Evolutionary conservation across 2,113 vertebrate genomes (phyloP), one percentile per base, ranked within the genome.

Genomic region (Illadopsis cleaveri): DNA sequence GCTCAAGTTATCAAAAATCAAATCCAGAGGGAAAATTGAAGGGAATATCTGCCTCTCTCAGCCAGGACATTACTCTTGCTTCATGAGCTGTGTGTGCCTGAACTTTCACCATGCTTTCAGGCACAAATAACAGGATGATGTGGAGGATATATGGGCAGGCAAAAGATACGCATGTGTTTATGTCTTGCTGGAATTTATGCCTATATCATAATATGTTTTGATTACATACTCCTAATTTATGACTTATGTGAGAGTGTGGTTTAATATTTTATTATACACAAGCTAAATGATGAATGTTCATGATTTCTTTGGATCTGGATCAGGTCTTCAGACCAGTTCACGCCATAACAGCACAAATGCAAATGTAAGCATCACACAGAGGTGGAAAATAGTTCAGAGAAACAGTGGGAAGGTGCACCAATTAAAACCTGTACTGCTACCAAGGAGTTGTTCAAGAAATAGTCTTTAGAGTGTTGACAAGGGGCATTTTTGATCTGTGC

Each of bases 281-380:
- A 78, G 12, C 11, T 68, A 82, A 71, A 56, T n/a, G 12, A 38
- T 81, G 24, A 33, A 48, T 44, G 11, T 35, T 81, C 5, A 9
- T 21, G 6, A 9, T 53, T 83, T 35, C 11, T 61, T 61, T 62
- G 37, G 14, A 40, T 30, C 15, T 73, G 20, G 4, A 83, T 57
- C 28, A 66, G 11, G 15, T 85, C 9, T 18, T 17, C 6, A 50
- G n/a, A 42, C 23, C 48, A 19, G 6, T 54, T 89, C 30, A 69
- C 1, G 0, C 44, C 5, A 10, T 45, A 83, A 31, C 4, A 28
- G 24, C 44, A 69, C 0, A 3, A 69, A 53, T 77, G 12, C 1
- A 64, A 31, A 35, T n/a, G 6, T 8, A 33, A 60, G 20, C 30
- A 27, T 42, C 22, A 22, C 24, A 65, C 8, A 57, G 54, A 56